Evolutionary conservation across 2,888 invertebrate genomes (phyloP).

Genomic region (Eilema depressum): DNA sequence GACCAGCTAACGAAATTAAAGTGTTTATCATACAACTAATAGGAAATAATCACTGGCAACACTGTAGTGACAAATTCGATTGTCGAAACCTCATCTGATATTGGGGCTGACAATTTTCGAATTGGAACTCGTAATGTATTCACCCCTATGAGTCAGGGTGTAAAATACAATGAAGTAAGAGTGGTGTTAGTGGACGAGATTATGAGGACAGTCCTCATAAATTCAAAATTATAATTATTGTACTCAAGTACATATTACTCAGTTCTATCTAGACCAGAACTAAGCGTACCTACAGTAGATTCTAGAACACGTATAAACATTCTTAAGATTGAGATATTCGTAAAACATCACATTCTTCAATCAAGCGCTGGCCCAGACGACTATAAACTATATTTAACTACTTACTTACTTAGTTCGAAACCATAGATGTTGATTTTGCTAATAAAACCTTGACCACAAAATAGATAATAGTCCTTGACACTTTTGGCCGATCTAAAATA

Average conservation of each 20-base stretch:
- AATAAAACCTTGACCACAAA: too few species aligned
- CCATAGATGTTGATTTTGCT: background rate
- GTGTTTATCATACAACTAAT: slow-evolving; percentile 73
- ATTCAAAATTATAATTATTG: too few species aligned
- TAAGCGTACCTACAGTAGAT: too few species aligned
- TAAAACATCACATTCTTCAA: too few species aligned
- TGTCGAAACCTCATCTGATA: slow-evolving; percentile 72
- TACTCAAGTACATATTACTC: too few species aligned
- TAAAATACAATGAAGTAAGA: slow-evolving; percentile 41
- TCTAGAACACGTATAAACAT: too few species aligned
- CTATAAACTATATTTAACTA: background rate
- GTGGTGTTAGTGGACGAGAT: slow-evolving; percentile 19
- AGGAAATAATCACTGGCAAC: slow-evolving; percentile 78
- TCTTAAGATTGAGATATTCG: too few species aligned
- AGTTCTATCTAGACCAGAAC: too few species aligned
- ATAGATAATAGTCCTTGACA: too few species aligned
- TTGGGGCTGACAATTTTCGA: slow-evolving; percentile 83
- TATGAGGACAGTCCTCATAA: slow-evolving; percentile 41
- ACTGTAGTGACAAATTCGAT: slow-evolving; percentile 76
- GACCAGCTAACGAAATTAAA: slow-evolving; percentile 42
- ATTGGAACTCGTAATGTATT: slow-evolving; percentile 82
- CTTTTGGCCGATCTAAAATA: too few species aligned
- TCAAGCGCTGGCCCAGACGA: too few species aligned
- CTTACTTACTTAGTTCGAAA: background rate
- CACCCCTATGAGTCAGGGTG: slow-evolving; percentile 70